Evolutionary conservation across 1,140 invertebrate genomes (phyloP).

Genomic region (Acyrthosiphon pisum): DNA sequence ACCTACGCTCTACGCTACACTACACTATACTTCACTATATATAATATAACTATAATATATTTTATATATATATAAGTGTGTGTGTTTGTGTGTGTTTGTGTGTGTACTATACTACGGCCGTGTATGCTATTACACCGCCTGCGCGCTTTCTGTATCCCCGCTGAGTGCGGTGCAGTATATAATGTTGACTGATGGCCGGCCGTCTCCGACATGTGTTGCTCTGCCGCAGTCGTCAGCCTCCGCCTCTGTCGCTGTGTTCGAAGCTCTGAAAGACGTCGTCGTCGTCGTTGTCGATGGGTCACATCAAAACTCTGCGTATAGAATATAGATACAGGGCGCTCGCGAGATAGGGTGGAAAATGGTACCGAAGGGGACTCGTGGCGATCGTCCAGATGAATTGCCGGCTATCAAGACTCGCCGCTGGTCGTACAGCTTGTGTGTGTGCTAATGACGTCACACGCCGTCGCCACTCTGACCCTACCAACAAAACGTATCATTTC

Average conservation of each 20-base stretch:
- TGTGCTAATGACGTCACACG: conserved; percentile 48
- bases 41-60: neutral
- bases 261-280: neutral
- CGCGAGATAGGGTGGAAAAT: neutral
- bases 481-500: conserved; percentile 33
- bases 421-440: neutral
- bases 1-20: neutral
- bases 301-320: neutral
- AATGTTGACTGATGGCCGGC: conserved; percentile 50
- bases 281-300: neutral
- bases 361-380: neutral
- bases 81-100: no score
- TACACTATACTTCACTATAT: neutral
- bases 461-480: neutral
- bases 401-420: neutral
- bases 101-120: neutral
- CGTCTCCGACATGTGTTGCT: conserved; percentile 51
- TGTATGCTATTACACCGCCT: neutral
- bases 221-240: neutral
- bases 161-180: neutral
- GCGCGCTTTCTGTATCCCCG: neutral
- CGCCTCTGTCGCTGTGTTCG: neutral
- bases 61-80: neutral
- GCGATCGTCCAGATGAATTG: conserved; percentile 44
- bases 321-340: neutral